Base-by-base conservation (phyloP, 2,888 invertebrate species). In the Cyclophora punctaria region DNA sequence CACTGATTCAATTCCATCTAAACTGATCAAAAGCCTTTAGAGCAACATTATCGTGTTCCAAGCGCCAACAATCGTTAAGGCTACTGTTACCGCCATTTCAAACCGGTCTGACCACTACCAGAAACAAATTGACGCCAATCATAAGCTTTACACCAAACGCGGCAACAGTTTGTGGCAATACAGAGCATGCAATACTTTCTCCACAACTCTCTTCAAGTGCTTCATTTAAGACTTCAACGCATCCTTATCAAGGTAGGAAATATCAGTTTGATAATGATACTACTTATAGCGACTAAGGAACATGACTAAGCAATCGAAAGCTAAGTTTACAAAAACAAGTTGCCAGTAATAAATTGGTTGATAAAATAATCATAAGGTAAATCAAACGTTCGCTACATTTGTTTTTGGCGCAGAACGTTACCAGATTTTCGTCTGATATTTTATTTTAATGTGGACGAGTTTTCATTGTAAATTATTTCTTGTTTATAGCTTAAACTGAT, bases 51-150 rank as follows among this genome's bases (percentile, higher is more conserved):
- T 80, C 76, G 74, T 74, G 73, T 63, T 71, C 75, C 20, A 20
- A 20, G 20, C 20, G 20, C 20, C 20, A 74, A 82, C 81, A 80
- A 78, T 81, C 80, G 78, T 78, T 72, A 73, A 74, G 69, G 83
- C 85, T 85, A 84, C 87, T 81, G 86, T 83, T 80, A 78, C 76
- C 71, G 68, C 67, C 66, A 65, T 68, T 64, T 62, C 57, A 56
- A 77, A 85, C 86, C 83, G 83, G 86, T 87, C 73, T 63, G 63
- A 69, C 78, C 64, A 66, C 80, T 78, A 69, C 69, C 69, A 71
- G 68, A 72, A 67, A 73, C 80, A 71, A 77, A 77, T 72, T 73
- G 69, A 73, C 78, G 69, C 75, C 74, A 75, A 76, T 75, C 75
- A 71, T 71, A 73, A 44, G 71, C 69, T 67, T 73, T 75, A 73